These are phyloP conservation scores for Agrotis puta DNA, from an alignment of 2,888 invertebrate species.

Conservation along the genomic window DNA sequence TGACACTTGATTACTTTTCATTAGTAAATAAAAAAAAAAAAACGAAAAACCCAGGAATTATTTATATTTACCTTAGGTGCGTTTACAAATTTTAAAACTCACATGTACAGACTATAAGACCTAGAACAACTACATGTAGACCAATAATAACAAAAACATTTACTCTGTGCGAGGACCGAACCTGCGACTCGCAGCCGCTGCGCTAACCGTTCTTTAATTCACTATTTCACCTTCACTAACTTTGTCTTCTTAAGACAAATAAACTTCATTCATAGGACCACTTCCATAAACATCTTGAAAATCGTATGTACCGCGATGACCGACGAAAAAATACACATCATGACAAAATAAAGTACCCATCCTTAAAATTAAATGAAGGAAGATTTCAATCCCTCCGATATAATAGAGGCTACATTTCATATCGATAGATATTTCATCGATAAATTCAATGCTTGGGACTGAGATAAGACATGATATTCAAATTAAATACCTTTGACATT, in stretches of 20 bases:
- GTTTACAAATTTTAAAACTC: too few relatives aligned
- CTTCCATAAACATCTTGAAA: slow-evolving; percentile 21
- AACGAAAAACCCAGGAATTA: too few relatives aligned
- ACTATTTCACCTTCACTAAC: background rate
- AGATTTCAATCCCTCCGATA: slow-evolving; percentile 50
- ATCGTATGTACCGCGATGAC: slow-evolving; percentile 8
- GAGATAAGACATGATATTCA: slow-evolving; percentile 90
- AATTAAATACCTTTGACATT: slow-evolving; percentile 91
- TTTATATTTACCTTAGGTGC: too few relatives aligned
- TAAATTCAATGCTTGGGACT: slow-evolving; percentile 85
- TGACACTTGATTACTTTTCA: too few relatives aligned
- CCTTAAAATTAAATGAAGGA: slow-evolving; percentile 44
- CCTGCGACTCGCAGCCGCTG: too few relatives aligned
- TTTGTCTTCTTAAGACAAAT: slow-evolving; percentile 29
- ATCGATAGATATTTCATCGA: slow-evolving; percentile 83
- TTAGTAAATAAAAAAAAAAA: too few relatives aligned
- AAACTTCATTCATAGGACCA: slow-evolving; percentile 29
- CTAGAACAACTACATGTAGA: too few relatives aligned
- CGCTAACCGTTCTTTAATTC: background rate
- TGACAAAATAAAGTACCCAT: slow-evolving; percentile 42
- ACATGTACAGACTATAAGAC: too few relatives aligned
- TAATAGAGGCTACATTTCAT: slow-evolving; percentile 66
- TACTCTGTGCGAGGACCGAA: too few relatives aligned
- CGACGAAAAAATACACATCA: slow-evolving; percentile 33
- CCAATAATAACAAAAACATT: too few relatives aligned